Conservation (phyloP, 2,113 vertebrate species). For the Lepus europaeus region DNA sequence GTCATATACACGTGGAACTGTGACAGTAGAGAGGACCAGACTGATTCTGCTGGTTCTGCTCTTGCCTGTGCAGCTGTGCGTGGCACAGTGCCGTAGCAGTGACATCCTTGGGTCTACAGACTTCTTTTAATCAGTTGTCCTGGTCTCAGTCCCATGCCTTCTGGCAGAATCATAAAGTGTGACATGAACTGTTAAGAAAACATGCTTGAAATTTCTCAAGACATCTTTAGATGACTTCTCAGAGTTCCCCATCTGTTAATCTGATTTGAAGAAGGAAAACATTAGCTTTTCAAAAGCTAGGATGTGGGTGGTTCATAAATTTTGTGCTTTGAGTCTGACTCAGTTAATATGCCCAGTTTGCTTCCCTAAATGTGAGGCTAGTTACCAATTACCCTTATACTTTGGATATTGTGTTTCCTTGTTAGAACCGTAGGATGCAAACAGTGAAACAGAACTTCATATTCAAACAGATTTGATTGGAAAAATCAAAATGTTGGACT, state of each 20-base stretch:
- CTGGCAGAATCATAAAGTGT: conserved; percentile 59
- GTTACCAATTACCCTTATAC: background rate
- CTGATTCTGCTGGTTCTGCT: background rate
- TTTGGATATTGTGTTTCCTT: conserved; percentile 14
- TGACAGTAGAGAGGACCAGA: background rate
- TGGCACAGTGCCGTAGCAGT: background rate
- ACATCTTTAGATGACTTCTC: conserved; percentile 70
- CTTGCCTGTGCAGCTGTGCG: background rate
- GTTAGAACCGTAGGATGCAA: background rate
- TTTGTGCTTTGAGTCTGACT: conserved; percentile 40
- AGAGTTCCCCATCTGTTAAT: conserved; percentile 75
- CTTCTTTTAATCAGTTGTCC: background rate
- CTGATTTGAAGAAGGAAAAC: conserved; percentile 56
- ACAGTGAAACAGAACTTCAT: conserved; percentile 42
- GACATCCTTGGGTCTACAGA: no score
- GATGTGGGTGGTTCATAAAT: conserved; percentile 60
- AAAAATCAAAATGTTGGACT: conserved; percentile 12
- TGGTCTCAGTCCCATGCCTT: conserved; percentile 18
- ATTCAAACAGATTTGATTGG: background rate
- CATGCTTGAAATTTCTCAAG: conserved; percentile 65
- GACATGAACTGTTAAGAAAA: conserved; percentile 74
- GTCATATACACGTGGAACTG: fast-evolving
- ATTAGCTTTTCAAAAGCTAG: conserved; percentile 68
- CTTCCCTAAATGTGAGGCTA: conserved; percentile 33
- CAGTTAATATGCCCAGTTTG: conserved; percentile 5